A percentile compares a stretch with the other conserved stretches of the same genome.
phyloP scores from a whole-genome alignment of 2,888 invertebrate genomes.

The Leptopilina syphax region DNA sequence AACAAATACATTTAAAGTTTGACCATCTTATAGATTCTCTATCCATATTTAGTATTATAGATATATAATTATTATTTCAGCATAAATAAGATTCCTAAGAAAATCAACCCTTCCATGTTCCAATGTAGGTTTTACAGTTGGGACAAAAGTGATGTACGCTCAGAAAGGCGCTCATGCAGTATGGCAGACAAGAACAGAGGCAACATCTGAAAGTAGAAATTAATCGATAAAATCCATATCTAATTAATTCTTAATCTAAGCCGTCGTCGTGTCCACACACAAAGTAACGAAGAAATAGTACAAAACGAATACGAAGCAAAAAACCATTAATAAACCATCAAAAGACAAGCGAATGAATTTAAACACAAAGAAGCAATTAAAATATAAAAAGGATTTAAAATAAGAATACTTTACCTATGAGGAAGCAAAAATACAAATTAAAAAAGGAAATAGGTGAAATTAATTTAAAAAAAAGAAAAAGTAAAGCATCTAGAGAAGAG shows the following conservation, averaged over 20 bases:
- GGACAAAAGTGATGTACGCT: conserved; percentile 78
- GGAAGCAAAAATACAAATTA: too few relatives aligned
- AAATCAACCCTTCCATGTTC: conserved; percentile 75
- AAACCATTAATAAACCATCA: too few relatives aligned
- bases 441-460: too few relatives aligned
- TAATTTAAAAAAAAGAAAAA: too few relatives aligned
- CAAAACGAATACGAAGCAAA: too few relatives aligned
- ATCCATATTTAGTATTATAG: conserved; percentile 7
- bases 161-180: conserved; percentile 78
- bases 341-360: too few relatives aligned
- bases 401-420: too few relatives aligned
- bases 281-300: too few relatives aligned
- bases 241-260: not conserved
- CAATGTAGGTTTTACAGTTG: conserved; percentile 77
- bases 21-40: conserved; percentile 16
- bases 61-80: conserved; percentile 7
- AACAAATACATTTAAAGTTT: conserved; percentile 20
- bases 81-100: conserved; percentile 6
- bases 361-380: too few relatives aligned
- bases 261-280: too few relatives aligned
- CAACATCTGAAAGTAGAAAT: conserved; percentile 76
- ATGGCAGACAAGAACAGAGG: conserved; percentile 79
- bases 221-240: not conserved
- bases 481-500: too few relatives aligned
- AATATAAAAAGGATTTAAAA: too few relatives aligned